Conservation (phyloP, 1,140 invertebrate species). For the Cydia splendana region DNA sequence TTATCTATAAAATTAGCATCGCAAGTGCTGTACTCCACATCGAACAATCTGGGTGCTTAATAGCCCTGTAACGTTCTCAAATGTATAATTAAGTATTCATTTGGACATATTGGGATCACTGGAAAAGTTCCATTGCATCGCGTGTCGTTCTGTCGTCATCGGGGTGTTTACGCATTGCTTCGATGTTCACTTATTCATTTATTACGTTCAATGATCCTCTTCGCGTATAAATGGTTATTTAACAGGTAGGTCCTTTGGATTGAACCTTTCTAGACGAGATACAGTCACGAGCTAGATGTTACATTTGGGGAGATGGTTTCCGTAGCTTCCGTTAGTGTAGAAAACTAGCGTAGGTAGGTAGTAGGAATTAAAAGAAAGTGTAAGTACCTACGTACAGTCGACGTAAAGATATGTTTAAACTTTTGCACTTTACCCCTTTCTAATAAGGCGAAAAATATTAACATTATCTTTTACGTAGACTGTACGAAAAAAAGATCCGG, state of each 20-base stretch:
- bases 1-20: slow-evolving; percentile 65
- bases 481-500: no score
- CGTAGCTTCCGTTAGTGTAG: background rate
- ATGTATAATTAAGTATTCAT: slow-evolving; percentile 29
- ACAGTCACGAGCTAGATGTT: background rate
- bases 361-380: background rate
- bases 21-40: slow-evolving; percentile 42
- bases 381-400: no score
- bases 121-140: slow-evolving; percentile 25
- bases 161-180: slow-evolving; percentile 19
- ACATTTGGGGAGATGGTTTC: background rate
- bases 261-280: background rate
- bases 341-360: background rate
- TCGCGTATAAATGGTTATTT: slow-evolving; percentile 29
- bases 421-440: no score
- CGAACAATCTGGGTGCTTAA: slow-evolving; percentile 27
- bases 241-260: slow-evolving; percentile 3
- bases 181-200: slow-evolving; percentile 23
- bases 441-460: no score
- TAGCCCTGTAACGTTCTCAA: slow-evolving; percentile 12
- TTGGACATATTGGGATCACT: slow-evolving; percentile 25
- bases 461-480: no score
- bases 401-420: no score
- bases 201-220: slow-evolving; percentile 15
- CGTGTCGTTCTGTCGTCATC: slow-evolving; percentile 4